A percentile compares a stretch with the other conserved stretches of the same genome.
These are phyloP conservation scores for Lithobates sylvaticus DNA, from an alignment of 2,797 vertebrate genomes.

Conservation along the genomic window DNA sequence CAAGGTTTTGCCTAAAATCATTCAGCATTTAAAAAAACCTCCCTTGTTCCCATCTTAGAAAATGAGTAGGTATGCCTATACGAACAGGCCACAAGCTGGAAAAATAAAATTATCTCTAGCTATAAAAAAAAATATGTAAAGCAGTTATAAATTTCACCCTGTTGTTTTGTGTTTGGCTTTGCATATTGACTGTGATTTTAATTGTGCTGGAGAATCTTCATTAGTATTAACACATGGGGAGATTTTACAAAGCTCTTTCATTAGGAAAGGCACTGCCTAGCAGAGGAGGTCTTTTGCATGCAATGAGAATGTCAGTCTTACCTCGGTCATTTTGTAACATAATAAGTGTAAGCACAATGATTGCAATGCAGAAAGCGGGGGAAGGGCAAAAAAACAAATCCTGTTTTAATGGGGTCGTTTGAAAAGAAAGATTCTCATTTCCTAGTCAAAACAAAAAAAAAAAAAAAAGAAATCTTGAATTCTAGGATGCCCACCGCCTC, in stretches of 20 bases:
- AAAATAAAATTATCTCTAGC: neutral
- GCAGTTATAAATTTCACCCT: slow-evolving; percentile 79
- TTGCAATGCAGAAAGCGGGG: slow-evolving; percentile 87
- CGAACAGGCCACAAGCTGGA: neutral
- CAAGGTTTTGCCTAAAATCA: neutral
- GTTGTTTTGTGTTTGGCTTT: slow-evolving; percentile 86
- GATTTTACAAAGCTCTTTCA: slow-evolving; percentile 87
- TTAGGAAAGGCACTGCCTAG: slow-evolving; percentile 85
- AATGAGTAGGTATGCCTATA: neutral
- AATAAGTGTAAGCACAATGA: slow-evolving; percentile 95
- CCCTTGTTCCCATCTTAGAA: neutral
- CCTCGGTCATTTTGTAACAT: slow-evolving; percentile 96
- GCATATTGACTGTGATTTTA: slow-evolving; percentile 85
- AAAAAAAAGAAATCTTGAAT: slow-evolving; percentile 80
- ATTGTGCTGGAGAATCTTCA: slow-evolving; percentile 97
- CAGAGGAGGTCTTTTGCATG: slow-evolving; percentile 88
- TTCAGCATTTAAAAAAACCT: neutral
- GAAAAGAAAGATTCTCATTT: slow-evolving; percentile 87
- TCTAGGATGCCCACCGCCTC: slow-evolving; percentile 84
- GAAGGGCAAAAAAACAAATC: slow-evolving; percentile 87
- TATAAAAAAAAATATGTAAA: neutral
- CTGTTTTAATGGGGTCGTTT: slow-evolving; percentile 85
- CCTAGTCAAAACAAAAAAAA: slow-evolving; percentile 83
- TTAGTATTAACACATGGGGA: slow-evolving; percentile 91
- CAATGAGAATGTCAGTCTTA: slow-evolving; percentile 92